These are phyloP conservation scores for Brachionus asplanchnoidis DNA, from an alignment of 1,140 invertebrate species.

Conservation along the genomic window DNA sequence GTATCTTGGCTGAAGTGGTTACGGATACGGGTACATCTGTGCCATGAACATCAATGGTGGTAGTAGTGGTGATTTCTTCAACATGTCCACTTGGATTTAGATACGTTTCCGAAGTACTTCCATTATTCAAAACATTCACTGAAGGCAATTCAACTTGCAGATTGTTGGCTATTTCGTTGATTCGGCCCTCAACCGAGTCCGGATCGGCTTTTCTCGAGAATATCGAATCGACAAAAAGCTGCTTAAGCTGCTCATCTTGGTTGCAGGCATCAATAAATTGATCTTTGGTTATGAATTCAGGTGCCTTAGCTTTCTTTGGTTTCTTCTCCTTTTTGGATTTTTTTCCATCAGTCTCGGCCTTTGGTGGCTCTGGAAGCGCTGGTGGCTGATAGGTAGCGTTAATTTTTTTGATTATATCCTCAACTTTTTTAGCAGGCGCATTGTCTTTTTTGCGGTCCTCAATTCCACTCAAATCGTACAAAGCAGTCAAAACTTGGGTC, in stretches of 20 bases:
- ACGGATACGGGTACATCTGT: not conserved
- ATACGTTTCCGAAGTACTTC: not conserved
- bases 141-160: slow-evolving; percentile 11
- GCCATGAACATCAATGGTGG: not conserved
- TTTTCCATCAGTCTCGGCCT: not conserved
- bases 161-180: slow-evolving; percentile 6
- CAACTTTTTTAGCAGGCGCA: slow-evolving; percentile 37
- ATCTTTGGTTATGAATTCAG: slow-evolving; percentile 31
- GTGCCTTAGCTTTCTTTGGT: slow-evolving; percentile 32
- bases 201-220: not conserved
- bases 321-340: slow-evolving; percentile 23
- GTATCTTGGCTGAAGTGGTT: slow-evolving; percentile 5
- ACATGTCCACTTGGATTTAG: not conserved
- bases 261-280: slow-evolving; percentile 41
- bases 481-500: slow-evolving; percentile 37
- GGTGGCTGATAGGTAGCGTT: slow-evolving; percentile 35
- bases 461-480: slow-evolving; percentile 40
- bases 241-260: slow-evolving; percentile 29
- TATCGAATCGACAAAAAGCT: slow-evolving; percentile 33
- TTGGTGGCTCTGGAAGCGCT: not conserved
- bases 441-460: slow-evolving; percentile 11
- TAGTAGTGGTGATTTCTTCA: slow-evolving; percentile 15
- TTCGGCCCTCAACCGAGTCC: not conserved
- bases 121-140: not conserved
- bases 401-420: slow-evolving; percentile 41